A percentile compares a stretch with the other conserved stretches of the same genome.
Conservation (phyloP, 2,113 vertebrate genomes). For the Laterallus jamaicensis region DNA sequence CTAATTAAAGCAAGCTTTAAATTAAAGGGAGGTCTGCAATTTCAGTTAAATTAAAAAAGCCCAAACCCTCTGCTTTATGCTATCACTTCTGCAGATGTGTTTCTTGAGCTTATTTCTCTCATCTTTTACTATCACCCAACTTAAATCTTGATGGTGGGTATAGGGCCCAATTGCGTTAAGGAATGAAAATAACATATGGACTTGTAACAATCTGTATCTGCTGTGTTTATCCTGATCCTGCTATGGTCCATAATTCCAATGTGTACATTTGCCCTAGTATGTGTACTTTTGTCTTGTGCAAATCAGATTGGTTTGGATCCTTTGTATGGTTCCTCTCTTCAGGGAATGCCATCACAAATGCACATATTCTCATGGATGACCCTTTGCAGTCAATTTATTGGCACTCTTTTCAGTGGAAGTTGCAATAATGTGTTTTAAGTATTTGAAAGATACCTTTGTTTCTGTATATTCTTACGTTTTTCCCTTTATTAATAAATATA, state of each 20-base stretch:
- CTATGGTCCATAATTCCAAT: not conserved
- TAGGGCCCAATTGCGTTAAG: not conserved
- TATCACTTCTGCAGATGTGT: not conserved
- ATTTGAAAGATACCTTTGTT: not conserved
- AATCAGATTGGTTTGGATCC: not conserved
- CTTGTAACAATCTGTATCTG: not conserved
- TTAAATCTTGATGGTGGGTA: not conserved
- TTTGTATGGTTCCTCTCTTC: not conserved
- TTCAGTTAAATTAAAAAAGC: not conserved
- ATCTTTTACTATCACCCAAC: not conserved
- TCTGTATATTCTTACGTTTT: not conserved
- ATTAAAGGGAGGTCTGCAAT: not conserved
- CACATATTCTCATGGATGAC: accelerated
- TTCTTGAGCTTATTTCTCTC: not conserved
- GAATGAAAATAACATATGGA: not conserved
- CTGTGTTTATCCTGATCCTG: not conserved
- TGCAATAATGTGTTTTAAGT: not conserved
- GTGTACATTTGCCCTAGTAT: not conserved
- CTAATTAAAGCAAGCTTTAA: not conserved
- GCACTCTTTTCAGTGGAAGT: not conserved
- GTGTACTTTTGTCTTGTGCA: accelerated
- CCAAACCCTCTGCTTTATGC: not conserved
- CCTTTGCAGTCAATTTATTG: not conserved
- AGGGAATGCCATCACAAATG: not conserved
- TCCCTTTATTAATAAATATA: too few species aligned